Evolutionary conservation across 2,888 invertebrate genomes (phyloP).

Genomic region (Melolontha melolontha): DNA sequence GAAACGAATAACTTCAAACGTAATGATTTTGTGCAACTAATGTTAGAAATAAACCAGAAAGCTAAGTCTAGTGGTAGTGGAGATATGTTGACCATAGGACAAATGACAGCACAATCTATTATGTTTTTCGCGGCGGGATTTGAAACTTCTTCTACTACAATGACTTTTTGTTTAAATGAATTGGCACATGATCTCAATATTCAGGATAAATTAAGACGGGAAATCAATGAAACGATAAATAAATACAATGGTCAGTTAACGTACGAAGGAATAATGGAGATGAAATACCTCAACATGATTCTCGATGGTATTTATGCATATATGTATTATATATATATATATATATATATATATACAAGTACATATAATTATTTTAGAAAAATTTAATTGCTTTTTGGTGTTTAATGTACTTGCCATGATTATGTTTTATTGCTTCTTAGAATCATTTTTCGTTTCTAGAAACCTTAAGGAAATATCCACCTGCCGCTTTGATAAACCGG

Average conservation of each 20-base stretch:
- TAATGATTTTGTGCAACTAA: conserved; percentile 69
- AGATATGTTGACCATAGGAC: conserved; percentile 1
- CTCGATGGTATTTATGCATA: conserved; percentile 23
- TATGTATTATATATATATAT: neutral
- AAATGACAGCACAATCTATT: conserved; percentile 28
- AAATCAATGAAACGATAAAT: conserved; percentile 4
- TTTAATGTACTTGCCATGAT: too few relatives aligned
- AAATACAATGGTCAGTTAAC: conserved; percentile 31
- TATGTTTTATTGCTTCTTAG: too few relatives aligned
- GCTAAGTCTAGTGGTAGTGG: conserved; percentile 11
- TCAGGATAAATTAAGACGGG: conserved; percentile 23
- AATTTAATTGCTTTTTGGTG: too few relatives aligned
- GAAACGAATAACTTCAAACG: conserved; percentile 63
- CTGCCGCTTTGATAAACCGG: conserved; percentile 49
- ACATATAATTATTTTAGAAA: neutral
- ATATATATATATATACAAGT: neutral
- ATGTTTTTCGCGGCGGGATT: conserved; percentile 34
- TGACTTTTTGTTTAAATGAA: conserved; percentile 36
- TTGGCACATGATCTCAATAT: conserved; percentile 20
- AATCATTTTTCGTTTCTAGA: conserved; percentile 50
- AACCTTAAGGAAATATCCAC: conserved; percentile 58
- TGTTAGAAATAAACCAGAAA: conserved; percentile 55
- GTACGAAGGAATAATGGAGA: conserved; percentile 35
- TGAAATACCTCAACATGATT: conserved; percentile 35
- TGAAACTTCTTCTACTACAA: conserved; percentile 32